Evolutionary conservation across 23 tunicate genomes (phyloP).

Genomic region (Halocynthia aurantium): DNA sequence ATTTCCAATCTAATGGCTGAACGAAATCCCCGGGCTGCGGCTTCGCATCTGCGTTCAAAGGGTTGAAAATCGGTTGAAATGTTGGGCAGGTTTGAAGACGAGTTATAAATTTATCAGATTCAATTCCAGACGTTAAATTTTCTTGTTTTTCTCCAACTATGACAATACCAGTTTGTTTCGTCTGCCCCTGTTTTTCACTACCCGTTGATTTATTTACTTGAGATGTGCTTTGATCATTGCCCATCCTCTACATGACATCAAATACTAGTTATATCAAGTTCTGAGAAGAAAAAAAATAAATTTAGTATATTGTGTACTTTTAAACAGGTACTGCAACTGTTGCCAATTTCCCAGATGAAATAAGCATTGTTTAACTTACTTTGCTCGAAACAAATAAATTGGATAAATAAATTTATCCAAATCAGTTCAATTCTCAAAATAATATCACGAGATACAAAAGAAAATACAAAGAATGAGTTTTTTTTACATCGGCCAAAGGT

Average conservation of each 20-base stretch:
- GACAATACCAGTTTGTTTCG: slow-evolving; percentile 23
- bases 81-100: slow-evolving; percentile 56
- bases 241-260: slow-evolving; percentile 15
- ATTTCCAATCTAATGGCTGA: slow-evolving; percentile 19
- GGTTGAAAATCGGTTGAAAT: slow-evolving; percentile 50
- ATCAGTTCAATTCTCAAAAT: no score
- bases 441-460: no score
- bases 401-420: no score
- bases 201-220: not conserved
- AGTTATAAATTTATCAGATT: slow-evolving; percentile 23
- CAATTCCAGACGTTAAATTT: not conserved
- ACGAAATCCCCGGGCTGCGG: slow-evolving; percentile 34
- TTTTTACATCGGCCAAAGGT: no score
- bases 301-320: no score
- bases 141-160: slow-evolving; percentile 14
- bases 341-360: no score
- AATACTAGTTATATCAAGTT: no score
- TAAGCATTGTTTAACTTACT: no score
- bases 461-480: no score
- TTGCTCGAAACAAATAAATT: no score
- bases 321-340: no score
- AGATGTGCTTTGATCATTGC: slow-evolving; percentile 31
- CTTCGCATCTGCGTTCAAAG: slow-evolving; percentile 30
- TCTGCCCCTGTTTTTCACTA: not conserved
- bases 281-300: no score